Percentiles rank a stretch among this genome's conserved stretches.
phyloP scores from a whole-genome alignment of 2,797 vertebrate genomes.

The Myiotriccus ornatus region DNA sequence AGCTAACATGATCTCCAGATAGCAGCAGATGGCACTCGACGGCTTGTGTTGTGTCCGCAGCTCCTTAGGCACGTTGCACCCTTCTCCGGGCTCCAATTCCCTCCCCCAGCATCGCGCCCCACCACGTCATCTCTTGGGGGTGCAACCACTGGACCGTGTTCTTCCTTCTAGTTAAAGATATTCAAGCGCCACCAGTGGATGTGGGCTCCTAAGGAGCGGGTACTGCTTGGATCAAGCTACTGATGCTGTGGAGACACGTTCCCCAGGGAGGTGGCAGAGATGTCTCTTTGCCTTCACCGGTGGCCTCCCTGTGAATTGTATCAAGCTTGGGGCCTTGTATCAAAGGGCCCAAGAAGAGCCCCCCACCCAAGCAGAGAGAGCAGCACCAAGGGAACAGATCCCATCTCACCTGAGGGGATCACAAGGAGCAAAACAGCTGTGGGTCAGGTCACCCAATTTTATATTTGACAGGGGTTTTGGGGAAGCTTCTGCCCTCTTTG shows the following conservation, averaged over 20 bases:
- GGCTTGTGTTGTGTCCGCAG: not conserved
- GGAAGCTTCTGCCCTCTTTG: not conserved
- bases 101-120: not conserved
- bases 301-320: not conserved
- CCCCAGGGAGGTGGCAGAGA: not conserved
- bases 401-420: no score
- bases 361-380: accelerated
- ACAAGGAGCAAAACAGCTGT: not conserved
- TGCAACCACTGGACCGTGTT: not conserved
- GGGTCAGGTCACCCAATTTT: not conserved
- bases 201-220: not conserved
- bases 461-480: not conserved
- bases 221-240: not conserved
- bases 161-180: not conserved
- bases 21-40: slow-evolving; percentile 66
- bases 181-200: not conserved
- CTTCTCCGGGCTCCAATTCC: not conserved
- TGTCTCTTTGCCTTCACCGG: not conserved
- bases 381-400: not conserved
- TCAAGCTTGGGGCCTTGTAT: not conserved
- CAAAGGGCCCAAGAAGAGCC: not conserved
- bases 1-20: slow-evolving; percentile 58
- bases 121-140: not conserved
- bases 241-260: not conserved
- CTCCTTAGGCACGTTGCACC: not conserved